phyloP scores from a whole-genome alignment of 1,140 invertebrate genomes.

The Pteromalus puparum region DNA sequence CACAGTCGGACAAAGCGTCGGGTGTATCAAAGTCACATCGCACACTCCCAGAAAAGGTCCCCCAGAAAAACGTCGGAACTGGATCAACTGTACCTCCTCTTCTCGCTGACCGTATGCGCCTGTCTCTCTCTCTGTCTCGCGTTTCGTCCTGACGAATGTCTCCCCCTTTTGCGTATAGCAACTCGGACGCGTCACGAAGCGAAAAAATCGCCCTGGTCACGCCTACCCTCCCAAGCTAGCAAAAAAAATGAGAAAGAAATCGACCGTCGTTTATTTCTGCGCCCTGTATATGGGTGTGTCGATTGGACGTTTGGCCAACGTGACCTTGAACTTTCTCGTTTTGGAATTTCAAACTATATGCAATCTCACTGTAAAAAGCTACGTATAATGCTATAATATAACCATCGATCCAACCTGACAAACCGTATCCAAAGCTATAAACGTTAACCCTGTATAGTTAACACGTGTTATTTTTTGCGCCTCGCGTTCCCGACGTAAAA shows the following conservation, averaged over 20 bases:
- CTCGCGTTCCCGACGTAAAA: not conserved
- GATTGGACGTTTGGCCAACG: too few relatives aligned
- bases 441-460: not conserved
- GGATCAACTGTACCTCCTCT: conserved; percentile 8
- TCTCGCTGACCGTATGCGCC: conserved; percentile 36
- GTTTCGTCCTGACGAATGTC: conserved; percentile 22
- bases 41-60: not conserved
- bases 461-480: conserved; percentile 15
- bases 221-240: not conserved
- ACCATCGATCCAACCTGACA: not conserved
- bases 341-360: too few relatives aligned
- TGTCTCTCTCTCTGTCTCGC: not conserved
- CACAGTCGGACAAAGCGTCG: too few relatives aligned
- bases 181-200: not conserved
- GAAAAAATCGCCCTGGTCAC: conserved; percentile 23
- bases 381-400: too few relatives aligned
- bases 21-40: too few relatives aligned
- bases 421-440: not conserved
- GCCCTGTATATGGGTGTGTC: not conserved
- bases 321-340: too few relatives aligned
- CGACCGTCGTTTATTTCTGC: not conserved
- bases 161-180: not conserved
- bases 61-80: not conserved
- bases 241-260: conserved; percentile 30
- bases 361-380: too few relatives aligned